Conservation (phyloP, 2,888 invertebrate species). For the Drosophila bunnanda region DNA sequence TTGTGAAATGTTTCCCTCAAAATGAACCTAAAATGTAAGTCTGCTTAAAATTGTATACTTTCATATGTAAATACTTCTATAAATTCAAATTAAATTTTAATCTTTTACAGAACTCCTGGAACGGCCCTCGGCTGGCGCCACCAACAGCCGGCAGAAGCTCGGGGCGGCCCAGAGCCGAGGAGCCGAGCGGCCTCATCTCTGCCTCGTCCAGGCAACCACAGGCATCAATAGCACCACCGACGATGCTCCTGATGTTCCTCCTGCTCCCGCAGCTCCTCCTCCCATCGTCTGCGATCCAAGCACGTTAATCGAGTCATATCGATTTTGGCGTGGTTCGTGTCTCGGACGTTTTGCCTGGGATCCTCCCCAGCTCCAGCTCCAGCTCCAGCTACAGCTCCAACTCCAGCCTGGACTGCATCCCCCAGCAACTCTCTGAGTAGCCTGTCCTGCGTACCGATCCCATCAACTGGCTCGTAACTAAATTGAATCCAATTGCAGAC, state of each 20-base stretch:
- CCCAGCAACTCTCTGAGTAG: conserved; percentile 9
- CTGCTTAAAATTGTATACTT: neutral
- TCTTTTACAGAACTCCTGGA: conserved; percentile 11
- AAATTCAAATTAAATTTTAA: too few relatives aligned
- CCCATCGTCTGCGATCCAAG: conserved; percentile 42
- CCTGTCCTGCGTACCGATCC: conserved; percentile 51
- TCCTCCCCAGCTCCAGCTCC: conserved; percentile 3
- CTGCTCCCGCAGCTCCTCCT: neutral
- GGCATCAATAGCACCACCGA: conserved; percentile 78
- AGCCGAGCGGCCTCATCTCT: conserved; percentile 5
- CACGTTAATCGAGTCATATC: conserved; percentile 80
- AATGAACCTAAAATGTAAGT: neutral
- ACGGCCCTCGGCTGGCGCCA: conserved; percentile 59
- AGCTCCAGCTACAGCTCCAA: neutral
- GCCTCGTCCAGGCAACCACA: conserved; percentile 18
- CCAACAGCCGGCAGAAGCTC: conserved; percentile 56
- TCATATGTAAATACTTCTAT: too few relatives aligned
- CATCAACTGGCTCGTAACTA: conserved; percentile 68
- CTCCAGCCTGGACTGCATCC: conserved; percentile 19
- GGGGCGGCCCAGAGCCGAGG: conserved; percentile 45
- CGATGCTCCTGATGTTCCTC: conserved; percentile 12
- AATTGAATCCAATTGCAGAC: conserved; percentile 77
- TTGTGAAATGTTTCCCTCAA: neutral
- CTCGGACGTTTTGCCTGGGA: conserved; percentile 70
- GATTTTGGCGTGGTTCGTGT: conserved; percentile 78